These are phyloP conservation scores for Halocynthia aurantium DNA, from an alignment of 23 tunicate genomes.

Conservation along the genomic window DNA sequence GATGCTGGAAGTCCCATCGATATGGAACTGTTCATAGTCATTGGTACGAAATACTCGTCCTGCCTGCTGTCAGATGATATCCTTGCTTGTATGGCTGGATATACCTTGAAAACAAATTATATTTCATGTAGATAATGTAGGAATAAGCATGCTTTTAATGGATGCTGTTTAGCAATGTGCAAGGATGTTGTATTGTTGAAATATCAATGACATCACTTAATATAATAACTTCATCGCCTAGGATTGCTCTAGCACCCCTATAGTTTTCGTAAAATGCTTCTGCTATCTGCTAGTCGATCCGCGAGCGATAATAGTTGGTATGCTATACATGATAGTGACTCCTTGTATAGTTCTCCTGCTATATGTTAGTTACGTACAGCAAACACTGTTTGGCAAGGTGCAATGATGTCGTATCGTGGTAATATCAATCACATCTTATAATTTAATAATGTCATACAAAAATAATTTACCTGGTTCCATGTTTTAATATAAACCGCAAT, in stretches of 20 bases:
- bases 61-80: not conserved
- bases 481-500: conserved; percentile 41
- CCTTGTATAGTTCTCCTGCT: no score
- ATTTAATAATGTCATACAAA: not conserved
- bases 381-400: not conserved
- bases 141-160: not conserved
- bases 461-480: conserved; percentile 58
- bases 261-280: conserved; percentile 3
- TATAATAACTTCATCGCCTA: no score
- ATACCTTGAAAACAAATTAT: not conserved
- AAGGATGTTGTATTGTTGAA: no score
- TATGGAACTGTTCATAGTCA: conserved; percentile 47
- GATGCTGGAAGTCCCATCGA: conserved; percentile 76
- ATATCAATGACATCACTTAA: no score
- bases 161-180: not conserved
- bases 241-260: no score
- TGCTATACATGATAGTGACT: no score
- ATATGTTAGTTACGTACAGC: no score
- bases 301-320: no score
- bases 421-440: not conserved
- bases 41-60: conserved; percentile 12
- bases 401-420: not conserved
- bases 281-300: no score
- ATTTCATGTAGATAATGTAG: not conserved
- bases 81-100: not conserved